These are phyloP conservation scores for Scotopteryx bipunctaria DNA, from an alignment of 2,888 invertebrate genomes.

Conservation along the genomic window DNA sequence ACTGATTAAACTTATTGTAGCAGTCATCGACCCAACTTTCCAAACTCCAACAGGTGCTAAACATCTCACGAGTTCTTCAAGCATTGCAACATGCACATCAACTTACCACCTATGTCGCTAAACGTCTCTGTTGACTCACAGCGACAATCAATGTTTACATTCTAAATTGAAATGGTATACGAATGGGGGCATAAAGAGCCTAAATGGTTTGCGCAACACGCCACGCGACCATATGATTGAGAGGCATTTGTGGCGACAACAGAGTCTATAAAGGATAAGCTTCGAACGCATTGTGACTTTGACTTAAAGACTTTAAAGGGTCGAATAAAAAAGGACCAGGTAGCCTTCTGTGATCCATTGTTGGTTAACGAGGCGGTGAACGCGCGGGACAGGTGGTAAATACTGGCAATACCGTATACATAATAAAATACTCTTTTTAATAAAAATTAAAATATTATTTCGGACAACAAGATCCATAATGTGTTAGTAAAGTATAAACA, in stretches of 20 bases:
- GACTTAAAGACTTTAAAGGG: slow-evolving; percentile 65
- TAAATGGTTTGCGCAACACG: slow-evolving; percentile 60
- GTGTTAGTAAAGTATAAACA: too few relatives aligned
- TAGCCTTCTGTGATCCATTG: slow-evolving; percentile 67
- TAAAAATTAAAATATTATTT: too few relatives aligned
- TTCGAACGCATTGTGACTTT: slow-evolving; percentile 58
- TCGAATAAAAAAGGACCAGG: slow-evolving; percentile 62
- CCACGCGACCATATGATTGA: slow-evolving; percentile 43
- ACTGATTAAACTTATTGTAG: slow-evolving; percentile 19
- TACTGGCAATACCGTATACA: slow-evolving; percentile 48
- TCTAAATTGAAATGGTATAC: slow-evolving; percentile 62
- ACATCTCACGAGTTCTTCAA: slow-evolving; percentile 32
- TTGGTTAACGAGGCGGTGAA: slow-evolving; percentile 72
- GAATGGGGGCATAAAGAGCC: slow-evolving; percentile 50
- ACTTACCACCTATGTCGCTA: slow-evolving; percentile 60
- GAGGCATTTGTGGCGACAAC: slow-evolving; percentile 56
- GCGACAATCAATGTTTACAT: slow-evolving; percentile 57
- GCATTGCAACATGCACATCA: slow-evolving; percentile 52
- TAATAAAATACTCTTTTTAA: too few relatives aligned
- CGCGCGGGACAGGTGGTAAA: slow-evolving; percentile 66
- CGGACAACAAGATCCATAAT: too few relatives aligned
- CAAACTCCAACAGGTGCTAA: slow-evolving; percentile 33
- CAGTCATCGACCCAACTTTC: slow-evolving; percentile 31
- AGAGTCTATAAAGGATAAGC: slow-evolving; percentile 35
- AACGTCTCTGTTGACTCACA: slow-evolving; percentile 56